Evolutionary conservation across 2,113 vertebrate genomes (phyloP).

Genomic region (Nesoenas mayeri): DNA sequence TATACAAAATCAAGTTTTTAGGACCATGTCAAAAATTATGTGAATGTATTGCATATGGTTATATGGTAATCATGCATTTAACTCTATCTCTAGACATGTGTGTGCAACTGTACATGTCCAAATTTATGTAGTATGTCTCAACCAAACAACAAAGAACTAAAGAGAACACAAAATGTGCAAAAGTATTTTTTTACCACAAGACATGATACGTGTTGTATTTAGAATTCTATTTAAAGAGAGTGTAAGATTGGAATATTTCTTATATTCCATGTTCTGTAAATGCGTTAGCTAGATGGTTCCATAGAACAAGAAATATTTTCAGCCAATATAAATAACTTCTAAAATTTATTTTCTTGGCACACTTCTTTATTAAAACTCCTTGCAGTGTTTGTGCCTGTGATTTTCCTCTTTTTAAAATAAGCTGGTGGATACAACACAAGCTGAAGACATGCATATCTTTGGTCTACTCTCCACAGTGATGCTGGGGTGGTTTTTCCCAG

Average conservation of each 20-base stretch:
- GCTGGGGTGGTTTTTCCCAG: not conserved
- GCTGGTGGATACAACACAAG: not conserved
- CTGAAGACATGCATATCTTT: rapidly evolving
- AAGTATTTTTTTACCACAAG: not conserved
- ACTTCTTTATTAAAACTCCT: not conserved
- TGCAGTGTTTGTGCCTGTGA: not conserved
- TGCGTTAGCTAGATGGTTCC: not conserved
- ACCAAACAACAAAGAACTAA: not conserved
- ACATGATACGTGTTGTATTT: not conserved
- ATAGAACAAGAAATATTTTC: not conserved
- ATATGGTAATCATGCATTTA: not conserved
- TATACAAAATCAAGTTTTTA: not conserved
- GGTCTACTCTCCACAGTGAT: not conserved
- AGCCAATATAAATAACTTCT: not conserved
- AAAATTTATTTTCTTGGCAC: not conserved
- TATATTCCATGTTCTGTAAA: not conserved
- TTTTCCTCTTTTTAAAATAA: not conserved
- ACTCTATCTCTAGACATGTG: not conserved
- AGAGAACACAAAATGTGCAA: not conserved
- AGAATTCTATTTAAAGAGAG: not conserved
- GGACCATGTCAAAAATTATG: not conserved
- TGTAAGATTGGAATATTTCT: not conserved
- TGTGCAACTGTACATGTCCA: not conserved
- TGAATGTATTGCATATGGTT: not conserved
- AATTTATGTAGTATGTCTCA: not conserved